A percentile compares a stretch with the other conserved stretches of the same genome.
Conservation (phyloP, 2,888 invertebrate species). For the Scelioninae gen. 2 region DNA sequence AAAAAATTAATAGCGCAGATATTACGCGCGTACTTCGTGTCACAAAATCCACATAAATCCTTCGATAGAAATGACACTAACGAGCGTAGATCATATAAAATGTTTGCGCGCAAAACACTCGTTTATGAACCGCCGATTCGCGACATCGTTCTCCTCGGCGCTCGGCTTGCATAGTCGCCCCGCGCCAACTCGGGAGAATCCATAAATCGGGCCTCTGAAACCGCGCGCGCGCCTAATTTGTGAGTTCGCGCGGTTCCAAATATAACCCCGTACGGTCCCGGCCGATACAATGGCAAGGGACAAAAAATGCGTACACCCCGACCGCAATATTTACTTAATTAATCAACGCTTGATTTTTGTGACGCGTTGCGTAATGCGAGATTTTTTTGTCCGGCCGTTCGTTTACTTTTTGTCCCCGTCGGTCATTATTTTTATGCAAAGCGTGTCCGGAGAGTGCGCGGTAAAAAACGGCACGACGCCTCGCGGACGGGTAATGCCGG, state of each 20-base stretch:
- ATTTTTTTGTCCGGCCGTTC: slow-evolving; percentile 9
- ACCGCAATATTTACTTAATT: slow-evolving; percentile 10
- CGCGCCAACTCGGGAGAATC: no score
- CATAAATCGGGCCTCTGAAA: no score
- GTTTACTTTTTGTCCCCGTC: slow-evolving; percentile 3
- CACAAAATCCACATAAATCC: slow-evolving; percentile 19
- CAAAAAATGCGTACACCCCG: no score
- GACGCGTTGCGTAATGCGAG: slow-evolving; percentile 23
- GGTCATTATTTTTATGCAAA: slow-evolving; percentile 53
- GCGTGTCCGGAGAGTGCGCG: neutral
- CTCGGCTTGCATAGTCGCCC: no score
- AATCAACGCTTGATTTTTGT: slow-evolving; percentile 15
- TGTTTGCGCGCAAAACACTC: slow-evolving; percentile 18
- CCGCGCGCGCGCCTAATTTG: no score
- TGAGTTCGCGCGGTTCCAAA: no score
- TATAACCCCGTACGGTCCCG: no score
- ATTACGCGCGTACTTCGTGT: slow-evolving; percentile 6
- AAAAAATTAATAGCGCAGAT: slow-evolving; percentile 12
- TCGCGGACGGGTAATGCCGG: slow-evolving; percentile 41
- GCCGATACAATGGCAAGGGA: no score
- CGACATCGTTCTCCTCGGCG: no score
- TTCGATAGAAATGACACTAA: slow-evolving; percentile 21
- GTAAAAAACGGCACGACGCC: slow-evolving; percentile 32
- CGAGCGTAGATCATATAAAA: slow-evolving; percentile 28
- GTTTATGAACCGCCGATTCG: slow-evolving; percentile 39